Base-by-base conservation (phyloP, 2,113 vertebrate species). In the Tupaia chinensis region DNA sequence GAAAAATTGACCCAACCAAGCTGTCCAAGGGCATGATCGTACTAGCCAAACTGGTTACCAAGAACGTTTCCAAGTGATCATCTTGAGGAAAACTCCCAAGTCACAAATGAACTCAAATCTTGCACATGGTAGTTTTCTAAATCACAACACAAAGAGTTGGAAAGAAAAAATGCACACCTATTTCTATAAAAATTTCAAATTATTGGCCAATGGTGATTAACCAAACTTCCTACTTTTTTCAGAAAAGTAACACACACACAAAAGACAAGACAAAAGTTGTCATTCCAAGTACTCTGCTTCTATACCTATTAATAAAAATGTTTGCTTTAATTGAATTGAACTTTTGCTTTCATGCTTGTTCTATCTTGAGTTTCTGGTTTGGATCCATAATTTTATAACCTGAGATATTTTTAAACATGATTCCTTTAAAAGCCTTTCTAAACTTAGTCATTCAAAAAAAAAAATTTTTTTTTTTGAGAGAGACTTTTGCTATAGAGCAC, bases 1-100 rank as follows among this genome's bases (percentile, higher is more conserved):
- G 56, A 89, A 95, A 89, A 82, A 63, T 8, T 63, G 44, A 93
- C 44, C 88, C 54, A 94, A 69, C 9, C 63, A 60, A 66, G n/a
- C 34, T 29, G 23, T 81, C 60, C 61, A 86, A 95, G 87, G 58
- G 20, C 22, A 79, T 29, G 3, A 56, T 53, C 74, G 91, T 65
- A 63, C 27, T 14, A 12, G 29, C 68, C 56, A 83, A 81, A 94
- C 82, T 13, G 16, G 32, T 76, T n/a, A 68, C 56, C 65, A 74
- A 83, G 14, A 93, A 86, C 16, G 23, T 65, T 16, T 90, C 73
- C 56, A 69, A 86, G 66, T 58, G 16, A 60, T 60, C 22, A 9
- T 56, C 70, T 22, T 83, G 9, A 82, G 27, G 5, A 66, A 95
- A 88, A 66, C 66, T 25, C 20, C 13, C 22, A 77, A 78, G 68